Evolutionary conservation across 2,888 invertebrate genomes (phyloP).

Genomic region (Thymelicus acteon): DNA sequence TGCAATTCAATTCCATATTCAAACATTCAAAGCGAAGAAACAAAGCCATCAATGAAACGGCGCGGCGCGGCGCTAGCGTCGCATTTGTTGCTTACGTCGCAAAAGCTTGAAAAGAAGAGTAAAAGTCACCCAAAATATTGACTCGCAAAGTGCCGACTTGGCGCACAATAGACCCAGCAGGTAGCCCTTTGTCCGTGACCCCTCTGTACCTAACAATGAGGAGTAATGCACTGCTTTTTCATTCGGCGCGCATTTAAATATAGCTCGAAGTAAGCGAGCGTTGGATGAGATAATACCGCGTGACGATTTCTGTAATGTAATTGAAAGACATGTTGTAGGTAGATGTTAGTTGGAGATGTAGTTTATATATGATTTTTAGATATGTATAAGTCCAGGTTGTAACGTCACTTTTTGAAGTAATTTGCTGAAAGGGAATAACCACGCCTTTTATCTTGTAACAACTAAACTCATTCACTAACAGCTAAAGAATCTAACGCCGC

Average conservation of each 20-base stretch:
- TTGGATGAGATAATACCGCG: constrained; percentile 43
- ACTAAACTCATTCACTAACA: too few relatives aligned
- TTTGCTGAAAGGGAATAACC: too few relatives aligned
- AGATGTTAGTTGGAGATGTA: not conserved
- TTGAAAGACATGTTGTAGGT: constrained; percentile 5
- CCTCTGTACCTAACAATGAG: constrained; percentile 68
- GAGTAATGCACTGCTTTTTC: constrained; percentile 78
- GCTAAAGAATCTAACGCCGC: too few relatives aligned
- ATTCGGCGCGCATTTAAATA: constrained; percentile 58
- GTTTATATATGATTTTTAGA: not conserved
- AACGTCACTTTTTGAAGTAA: not conserved
- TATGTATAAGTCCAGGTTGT: not conserved
- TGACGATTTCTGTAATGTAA: constrained; percentile 32
- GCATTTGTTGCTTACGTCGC: constrained; percentile 74
- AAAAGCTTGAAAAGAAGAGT: constrained; percentile 54
- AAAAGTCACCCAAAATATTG: constrained; percentile 82
- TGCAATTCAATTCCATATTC: constrained; percentile 58
- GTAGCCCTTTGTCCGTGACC: constrained; percentile 74
- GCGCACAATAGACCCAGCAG: constrained; percentile 78
- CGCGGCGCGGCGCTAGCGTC: constrained; percentile 54
- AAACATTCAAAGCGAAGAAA: constrained; percentile 63
- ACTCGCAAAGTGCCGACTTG: constrained; percentile 79
- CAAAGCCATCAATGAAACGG: constrained; percentile 68
- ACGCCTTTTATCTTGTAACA: too few relatives aligned
- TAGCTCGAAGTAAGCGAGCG: constrained; percentile 61